These are phyloP conservation scores for Plebejus melissa DNA, from an alignment of 2,888 invertebrate genomes.

Conservation along the genomic window DNA sequence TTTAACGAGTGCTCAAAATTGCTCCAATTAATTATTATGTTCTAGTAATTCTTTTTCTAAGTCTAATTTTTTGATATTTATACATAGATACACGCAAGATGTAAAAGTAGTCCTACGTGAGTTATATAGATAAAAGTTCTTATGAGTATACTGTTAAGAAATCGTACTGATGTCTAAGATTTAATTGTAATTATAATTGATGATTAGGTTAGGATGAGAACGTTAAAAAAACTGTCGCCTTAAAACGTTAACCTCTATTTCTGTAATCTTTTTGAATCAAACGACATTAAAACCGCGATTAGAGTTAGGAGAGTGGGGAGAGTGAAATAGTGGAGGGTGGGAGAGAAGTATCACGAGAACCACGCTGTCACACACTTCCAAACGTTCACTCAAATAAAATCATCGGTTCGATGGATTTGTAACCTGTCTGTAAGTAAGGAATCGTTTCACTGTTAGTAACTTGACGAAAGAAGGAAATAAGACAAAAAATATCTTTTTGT, in stretches of 20 bases:
- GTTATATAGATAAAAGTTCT: slow-evolving; percentile 33
- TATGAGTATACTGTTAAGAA: slow-evolving; percentile 25
- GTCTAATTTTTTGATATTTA: slow-evolving; percentile 69
- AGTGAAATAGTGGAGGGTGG: neutral
- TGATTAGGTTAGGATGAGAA: slow-evolving; percentile 16
- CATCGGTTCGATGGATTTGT: slow-evolving; percentile 36
- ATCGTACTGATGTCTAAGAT: slow-evolving; percentile 26
- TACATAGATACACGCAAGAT: slow-evolving; percentile 61
- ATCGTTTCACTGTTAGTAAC: slow-evolving; percentile 3
- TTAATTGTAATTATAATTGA: slow-evolving; percentile 27
- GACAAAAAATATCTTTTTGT: neutral
- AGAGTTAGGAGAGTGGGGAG: neutral
- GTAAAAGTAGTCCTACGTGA: slow-evolving; percentile 42
- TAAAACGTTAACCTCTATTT: slow-evolving; percentile 3
- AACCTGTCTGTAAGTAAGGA: slow-evolving; percentile 33
- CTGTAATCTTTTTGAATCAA: neutral
- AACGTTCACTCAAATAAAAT: slow-evolving; percentile 29
- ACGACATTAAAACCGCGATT: slow-evolving; percentile 12
- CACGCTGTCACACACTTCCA: slow-evolving; percentile 20
- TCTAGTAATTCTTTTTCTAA: slow-evolving; percentile 76
- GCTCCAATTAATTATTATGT: slow-evolving; percentile 73
- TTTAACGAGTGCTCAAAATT: slow-evolving; percentile 78
- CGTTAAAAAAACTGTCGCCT: slow-evolving; percentile 4
- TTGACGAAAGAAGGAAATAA: neutral
- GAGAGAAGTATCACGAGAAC: neutral